These are phyloP conservation scores for Ischnus inquisitorius DNA, from an alignment of 2,888 invertebrate species.

Conservation along the genomic window DNA sequence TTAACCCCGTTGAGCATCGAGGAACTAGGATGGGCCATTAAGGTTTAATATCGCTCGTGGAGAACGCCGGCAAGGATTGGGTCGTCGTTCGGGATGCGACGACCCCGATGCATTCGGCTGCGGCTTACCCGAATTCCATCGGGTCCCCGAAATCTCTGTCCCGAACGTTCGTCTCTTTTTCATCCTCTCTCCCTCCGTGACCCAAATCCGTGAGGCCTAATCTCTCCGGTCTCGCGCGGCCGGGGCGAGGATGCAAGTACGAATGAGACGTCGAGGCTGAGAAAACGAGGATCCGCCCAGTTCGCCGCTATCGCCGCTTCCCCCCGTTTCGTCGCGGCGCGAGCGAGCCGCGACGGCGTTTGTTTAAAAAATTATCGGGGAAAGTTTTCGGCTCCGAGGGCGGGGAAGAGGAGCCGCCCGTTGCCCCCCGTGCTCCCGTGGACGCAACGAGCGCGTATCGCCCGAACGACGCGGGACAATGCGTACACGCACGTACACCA, in stretches of 20 bases:
- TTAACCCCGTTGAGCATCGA: constrained; percentile 6
- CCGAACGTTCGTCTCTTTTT: not conserved
- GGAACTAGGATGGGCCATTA: constrained; percentile 5
- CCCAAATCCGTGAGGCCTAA: constrained; percentile 67
- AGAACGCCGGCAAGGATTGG: not conserved
- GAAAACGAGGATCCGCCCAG: constrained; percentile 69
- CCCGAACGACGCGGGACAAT: constrained; percentile 55
- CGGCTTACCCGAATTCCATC: constrained; percentile 25
- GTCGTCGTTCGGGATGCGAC: constrained; percentile 44
- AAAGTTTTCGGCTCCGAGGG: constrained; percentile 80
- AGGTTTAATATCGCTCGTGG: not conserved
- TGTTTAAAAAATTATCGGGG: constrained; percentile 85
- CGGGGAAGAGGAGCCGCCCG: constrained; percentile 59
- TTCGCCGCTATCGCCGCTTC: constrained; percentile 47
- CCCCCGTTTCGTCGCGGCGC: constrained; percentile 17
- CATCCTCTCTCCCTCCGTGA: constrained; percentile 60
- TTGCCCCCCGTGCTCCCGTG: constrained; percentile 15
- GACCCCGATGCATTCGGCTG: constrained; percentile 44
- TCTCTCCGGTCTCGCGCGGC: constrained; percentile 35
- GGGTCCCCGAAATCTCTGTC: constrained; percentile 1
- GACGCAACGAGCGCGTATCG: constrained; percentile 56
- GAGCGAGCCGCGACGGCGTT: constrained; percentile 71
- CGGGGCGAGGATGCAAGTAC: constrained; percentile 7
- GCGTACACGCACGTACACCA: constrained; percentile 60
- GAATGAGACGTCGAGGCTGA: constrained; percentile 30